A percentile compares a stretch with the other conserved stretches of the same genome.
Conservation (phyloP, 2,888 invertebrate species). For the Eustalomyia histrio region DNA sequence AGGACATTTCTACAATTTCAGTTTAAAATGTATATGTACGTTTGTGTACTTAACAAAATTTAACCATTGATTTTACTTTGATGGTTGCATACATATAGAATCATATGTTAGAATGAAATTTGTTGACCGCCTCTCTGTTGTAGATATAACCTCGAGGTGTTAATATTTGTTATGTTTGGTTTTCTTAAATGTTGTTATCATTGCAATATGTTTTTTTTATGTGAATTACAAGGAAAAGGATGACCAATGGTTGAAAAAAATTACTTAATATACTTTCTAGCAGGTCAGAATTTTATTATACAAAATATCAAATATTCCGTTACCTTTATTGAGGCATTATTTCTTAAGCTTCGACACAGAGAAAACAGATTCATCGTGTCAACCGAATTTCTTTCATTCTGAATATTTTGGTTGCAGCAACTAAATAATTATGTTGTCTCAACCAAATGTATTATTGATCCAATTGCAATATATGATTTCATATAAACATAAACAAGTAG, state of each 20-base stretch:
- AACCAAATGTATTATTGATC: too few relatives aligned
- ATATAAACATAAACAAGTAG: too few relatives aligned
- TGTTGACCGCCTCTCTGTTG: slow-evolving; percentile 16
- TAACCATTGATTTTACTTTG: neutral
- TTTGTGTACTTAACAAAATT: neutral
- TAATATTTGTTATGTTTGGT: slow-evolving; percentile 18
- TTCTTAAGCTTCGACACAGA: too few relatives aligned
- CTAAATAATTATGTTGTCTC: too few relatives aligned
- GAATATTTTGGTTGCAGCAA: too few relatives aligned
- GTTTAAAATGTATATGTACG: neutral
- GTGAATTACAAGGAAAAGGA: neutral
- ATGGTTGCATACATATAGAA: neutral
- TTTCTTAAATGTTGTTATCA: neutral
- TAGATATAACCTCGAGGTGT: slow-evolving; percentile 24
- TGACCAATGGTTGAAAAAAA: neutral
- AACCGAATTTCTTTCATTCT: too few relatives aligned
- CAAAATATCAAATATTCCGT: too few relatives aligned
- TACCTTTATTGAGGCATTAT: too few relatives aligned
- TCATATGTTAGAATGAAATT: slow-evolving; percentile 5
- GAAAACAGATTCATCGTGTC: too few relatives aligned
- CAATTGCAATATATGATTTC: too few relatives aligned
- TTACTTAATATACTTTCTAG: too few relatives aligned
- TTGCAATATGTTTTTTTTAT: neutral
- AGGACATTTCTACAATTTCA: neutral
- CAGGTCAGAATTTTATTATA: too few relatives aligned